phyloP scores from a whole-genome alignment of 2,888 invertebrate species.

The Tridacna crocea region DNA sequence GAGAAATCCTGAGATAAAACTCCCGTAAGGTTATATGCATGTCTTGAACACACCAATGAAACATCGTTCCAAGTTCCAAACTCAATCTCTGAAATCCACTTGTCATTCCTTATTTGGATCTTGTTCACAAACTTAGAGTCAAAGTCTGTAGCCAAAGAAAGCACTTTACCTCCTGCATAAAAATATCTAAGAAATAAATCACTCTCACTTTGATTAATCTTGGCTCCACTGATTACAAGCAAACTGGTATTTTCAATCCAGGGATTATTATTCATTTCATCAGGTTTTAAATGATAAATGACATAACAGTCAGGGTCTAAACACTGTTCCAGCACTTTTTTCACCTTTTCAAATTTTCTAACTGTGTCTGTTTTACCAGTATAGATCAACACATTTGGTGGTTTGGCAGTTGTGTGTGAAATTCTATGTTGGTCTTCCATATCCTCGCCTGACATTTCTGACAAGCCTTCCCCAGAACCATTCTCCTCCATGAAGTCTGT shows the following conservation, averaged over 20 bases:
- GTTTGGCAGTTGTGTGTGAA: constrained; percentile 67
- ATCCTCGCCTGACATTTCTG: constrained; percentile 55
- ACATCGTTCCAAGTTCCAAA: constrained; percentile 69
- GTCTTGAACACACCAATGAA: constrained; percentile 68
- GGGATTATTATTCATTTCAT: constrained; percentile 73
- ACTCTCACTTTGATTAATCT: constrained; percentile 71
- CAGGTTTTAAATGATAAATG: constrained; percentile 80
- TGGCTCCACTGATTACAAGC: constrained; percentile 76
- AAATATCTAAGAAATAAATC: constrained; percentile 73
- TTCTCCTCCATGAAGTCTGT: constrained; percentile 44
- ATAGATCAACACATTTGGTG: constrained; percentile 83
- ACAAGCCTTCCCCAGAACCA: constrained; percentile 65
- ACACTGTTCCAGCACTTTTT: constrained; percentile 71
- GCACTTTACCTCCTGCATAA: constrained; percentile 69
- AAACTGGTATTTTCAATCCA: constrained; percentile 81
- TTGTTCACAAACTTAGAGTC: constrained; percentile 64
- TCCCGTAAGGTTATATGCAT: constrained; percentile 59
- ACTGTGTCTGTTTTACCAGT: constrained; percentile 79
- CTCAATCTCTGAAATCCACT: constrained; percentile 64
- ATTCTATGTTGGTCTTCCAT: constrained; percentile 32
- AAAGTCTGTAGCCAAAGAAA: constrained; percentile 71
- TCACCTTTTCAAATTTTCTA: constrained; percentile 75
- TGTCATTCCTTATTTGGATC: constrained; percentile 40
- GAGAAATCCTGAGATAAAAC: constrained; percentile 15
- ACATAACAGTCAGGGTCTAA: constrained; percentile 78